Conservation (phyloP, 2,888 invertebrate genomes). For the Colletes collaris region DNA sequence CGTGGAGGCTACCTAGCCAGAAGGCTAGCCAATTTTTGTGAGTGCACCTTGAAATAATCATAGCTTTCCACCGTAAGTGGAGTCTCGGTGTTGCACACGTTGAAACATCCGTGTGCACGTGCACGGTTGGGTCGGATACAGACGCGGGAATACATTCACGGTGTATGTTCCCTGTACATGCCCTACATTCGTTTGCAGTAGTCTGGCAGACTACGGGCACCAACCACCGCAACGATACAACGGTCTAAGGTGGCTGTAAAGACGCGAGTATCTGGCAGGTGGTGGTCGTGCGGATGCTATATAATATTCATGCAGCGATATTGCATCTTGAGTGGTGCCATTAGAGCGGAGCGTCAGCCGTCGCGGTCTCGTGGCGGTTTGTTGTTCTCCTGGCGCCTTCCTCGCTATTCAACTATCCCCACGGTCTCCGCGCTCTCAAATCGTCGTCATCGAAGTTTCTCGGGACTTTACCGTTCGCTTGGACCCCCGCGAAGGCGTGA, state of each 20-base stretch:
- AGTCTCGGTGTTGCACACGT: constrained; percentile 38
- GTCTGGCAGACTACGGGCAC: constrained; percentile 11
- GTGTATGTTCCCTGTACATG: background rate
- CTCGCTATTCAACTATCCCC: constrained; percentile 43
- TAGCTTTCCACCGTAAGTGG: constrained; percentile 70
- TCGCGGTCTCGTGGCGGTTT: constrained; percentile 70
- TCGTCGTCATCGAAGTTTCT: constrained; percentile 24
- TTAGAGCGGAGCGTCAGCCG: constrained; percentile 74
- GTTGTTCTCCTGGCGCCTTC: constrained; percentile 70
- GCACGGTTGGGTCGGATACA: background rate
- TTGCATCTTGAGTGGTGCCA: constrained; percentile 81
- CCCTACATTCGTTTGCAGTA: background rate
- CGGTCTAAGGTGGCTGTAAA: constrained; percentile 53
- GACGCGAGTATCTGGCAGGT: constrained; percentile 61
- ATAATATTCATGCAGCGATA: constrained; percentile 81
- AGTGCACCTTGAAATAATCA: constrained; percentile 81
- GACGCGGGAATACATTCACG: constrained; percentile 6
- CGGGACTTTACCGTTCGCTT: constrained; percentile 25
- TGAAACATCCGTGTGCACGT: background rate
- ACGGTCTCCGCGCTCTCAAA: constrained; percentile 13
- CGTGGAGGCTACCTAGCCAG: constrained; percentile 26
- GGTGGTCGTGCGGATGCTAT: constrained; percentile 69
- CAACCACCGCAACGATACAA: constrained; percentile 32
- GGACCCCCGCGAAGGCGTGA: background rate
- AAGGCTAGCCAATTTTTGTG: constrained; percentile 77